These are phyloP conservation scores for Leptogaster cylindrica DNA, from an alignment of 2,888 invertebrate genomes.

Conservation along the genomic window DNA sequence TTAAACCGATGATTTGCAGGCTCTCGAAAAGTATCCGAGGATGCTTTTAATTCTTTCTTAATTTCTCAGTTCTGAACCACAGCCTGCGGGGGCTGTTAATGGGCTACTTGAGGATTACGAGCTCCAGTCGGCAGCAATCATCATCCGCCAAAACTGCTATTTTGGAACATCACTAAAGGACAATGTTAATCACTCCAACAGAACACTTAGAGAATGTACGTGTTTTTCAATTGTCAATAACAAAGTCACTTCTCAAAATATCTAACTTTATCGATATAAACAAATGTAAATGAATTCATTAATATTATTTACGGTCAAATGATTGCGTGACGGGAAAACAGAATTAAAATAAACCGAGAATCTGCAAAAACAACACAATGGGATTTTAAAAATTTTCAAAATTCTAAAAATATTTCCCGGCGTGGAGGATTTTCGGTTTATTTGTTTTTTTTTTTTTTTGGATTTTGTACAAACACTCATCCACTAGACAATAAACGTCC, in stretches of 20 bases:
- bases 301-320: slow-evolving; percentile 6
- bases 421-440: slow-evolving; percentile 32
- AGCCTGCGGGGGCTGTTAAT: background rate
- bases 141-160: too few species aligned
- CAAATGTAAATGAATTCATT: slow-evolving; percentile 12
- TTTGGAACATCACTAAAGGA: too few species aligned
- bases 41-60: background rate
- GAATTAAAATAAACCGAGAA: background rate
- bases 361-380: background rate
- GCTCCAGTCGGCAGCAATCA: too few species aligned
- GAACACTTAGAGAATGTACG: background rate
- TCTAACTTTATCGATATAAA: background rate
- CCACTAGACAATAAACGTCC: background rate
- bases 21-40: slow-evolving; percentile 2
- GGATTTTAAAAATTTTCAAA: too few species aligned
- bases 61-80: background rate
- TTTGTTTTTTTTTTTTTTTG: too few species aligned
- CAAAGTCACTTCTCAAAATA: background rate
- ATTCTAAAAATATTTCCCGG: slow-evolving; percentile 37
- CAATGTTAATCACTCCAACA: too few species aligned
- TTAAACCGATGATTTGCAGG: slow-evolving; percentile 23
- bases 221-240: background rate
- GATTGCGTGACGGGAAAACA: slow-evolving; percentile 6
- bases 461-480: slow-evolving; percentile 12
- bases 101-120: slow-evolving; percentile 7